Evolutionary conservation across 2,113 vertebrate genomes (phyloP).

Genomic region (Columbina picui): DNA sequence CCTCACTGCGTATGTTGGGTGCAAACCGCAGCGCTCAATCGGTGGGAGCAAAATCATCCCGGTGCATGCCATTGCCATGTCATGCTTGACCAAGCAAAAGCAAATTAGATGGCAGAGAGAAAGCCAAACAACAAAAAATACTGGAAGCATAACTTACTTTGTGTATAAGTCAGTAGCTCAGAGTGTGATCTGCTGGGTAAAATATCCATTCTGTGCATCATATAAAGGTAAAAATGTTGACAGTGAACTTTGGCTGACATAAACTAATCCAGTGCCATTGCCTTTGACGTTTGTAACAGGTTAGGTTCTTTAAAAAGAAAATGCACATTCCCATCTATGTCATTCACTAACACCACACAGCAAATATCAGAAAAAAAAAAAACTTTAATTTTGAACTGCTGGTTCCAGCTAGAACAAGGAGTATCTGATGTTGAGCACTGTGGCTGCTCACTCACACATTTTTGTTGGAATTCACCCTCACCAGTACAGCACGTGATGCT

Average conservation of each 20-base stretch:
- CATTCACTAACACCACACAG: neutral
- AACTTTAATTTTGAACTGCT: neutral
- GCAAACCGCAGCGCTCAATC: neutral
- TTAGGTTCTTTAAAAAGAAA: neutral
- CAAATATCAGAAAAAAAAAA: neutral
- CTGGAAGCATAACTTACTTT: neutral
- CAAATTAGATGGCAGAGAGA: neutral
- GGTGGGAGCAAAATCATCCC: neutral
- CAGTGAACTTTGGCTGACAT: neutral
- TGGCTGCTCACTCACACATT: neutral
- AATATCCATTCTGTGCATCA: neutral
- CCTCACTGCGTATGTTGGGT: fast-evolving
- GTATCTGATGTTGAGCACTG: neutral
- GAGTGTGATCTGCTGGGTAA: neutral
- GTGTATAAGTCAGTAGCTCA: neutral
- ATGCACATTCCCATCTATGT: neutral
- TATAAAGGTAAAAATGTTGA: neutral
- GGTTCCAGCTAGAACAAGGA: neutral
- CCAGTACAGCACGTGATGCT: fast-evolving
- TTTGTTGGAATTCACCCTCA: neutral
- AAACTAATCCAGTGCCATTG: neutral
- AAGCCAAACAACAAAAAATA: neutral
- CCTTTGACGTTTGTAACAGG: neutral
- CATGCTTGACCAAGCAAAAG: neutral
- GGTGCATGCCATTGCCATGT: neutral